Evolutionary conservation across 2,113 vertebrate genomes (phyloP), one percentile per base, ranked within the genome.

Genomic region (Genyomyrus donnyi): DNA sequence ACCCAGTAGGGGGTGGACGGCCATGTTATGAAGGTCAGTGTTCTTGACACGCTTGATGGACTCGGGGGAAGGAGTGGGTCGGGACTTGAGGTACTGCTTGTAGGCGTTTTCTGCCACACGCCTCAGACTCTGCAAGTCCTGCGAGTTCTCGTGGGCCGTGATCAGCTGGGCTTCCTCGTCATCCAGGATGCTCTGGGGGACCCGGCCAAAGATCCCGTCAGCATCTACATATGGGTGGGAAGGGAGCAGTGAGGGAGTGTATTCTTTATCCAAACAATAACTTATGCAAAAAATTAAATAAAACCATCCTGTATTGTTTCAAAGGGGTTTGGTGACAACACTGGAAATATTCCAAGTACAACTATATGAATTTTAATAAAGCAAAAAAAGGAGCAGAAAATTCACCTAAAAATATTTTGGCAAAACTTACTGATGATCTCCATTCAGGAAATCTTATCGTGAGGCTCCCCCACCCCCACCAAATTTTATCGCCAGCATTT

Each of bases 1-100:
- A 99, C 98, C 96, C 90, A 99, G 96, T 62, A 99, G 92, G 0
- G 98, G 98, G 92, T 99, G 98, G 17, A 99, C 95, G 31, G 96
- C 96, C 92, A 99, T 94, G 90, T 74, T 92, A 7, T 94, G 93
- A 39, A 96, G 39, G 0, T 98, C 97, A 80, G 96, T 93, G 89
- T 95, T 97, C 94, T 97, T 98, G 39, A 96, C 96, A 42, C 98
- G 95, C 91, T 97, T 98, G 95, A 99, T 95, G 91, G 98, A 99
- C 95, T 99, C 98, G 0, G 97, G 91, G 0, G 98, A 97, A 3
- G 98, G 97, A 1, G 93, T 94, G 0, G 98, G 97, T 46, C 98
- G 95, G 0, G 98, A 99, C 86, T 97, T 97, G 89, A 98, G 92
- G 86, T 99, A 99, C 91, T 99, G 98, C 92, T 97, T 97, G 90